phyloP scores from a whole-genome alignment of 30 jellyfish, hydroid and myxozoan species.

The Turritopsis dohrnii region DNA sequence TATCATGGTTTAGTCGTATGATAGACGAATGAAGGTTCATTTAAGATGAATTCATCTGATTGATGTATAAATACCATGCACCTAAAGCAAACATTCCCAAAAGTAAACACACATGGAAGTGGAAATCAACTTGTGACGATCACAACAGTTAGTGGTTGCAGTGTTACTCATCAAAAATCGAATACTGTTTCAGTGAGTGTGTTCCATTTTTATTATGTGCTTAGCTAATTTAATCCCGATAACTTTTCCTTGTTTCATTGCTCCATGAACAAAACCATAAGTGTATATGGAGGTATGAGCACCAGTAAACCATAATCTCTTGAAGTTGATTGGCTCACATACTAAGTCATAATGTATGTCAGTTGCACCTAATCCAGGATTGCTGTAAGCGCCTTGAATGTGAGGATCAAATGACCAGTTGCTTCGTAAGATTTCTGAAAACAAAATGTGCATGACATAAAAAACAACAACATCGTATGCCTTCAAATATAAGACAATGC shows the following conservation, averaged over 20 bases:
- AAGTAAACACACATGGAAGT: too few species aligned
- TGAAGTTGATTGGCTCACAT: constrained; percentile 33
- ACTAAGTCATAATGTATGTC: constrained; percentile 17
- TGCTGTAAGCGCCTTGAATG: constrained; percentile 59
- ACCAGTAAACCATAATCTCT: constrained; percentile 76
- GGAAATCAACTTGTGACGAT: too few species aligned
- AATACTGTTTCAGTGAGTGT: neutral
- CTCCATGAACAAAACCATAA: constrained; percentile 39
- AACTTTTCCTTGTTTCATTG: constrained; percentile 32
- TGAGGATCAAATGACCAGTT: constrained; percentile 45
- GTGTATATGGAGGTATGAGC: constrained; percentile 30
- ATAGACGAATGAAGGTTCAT: too few species aligned
- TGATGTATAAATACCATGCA: too few species aligned
- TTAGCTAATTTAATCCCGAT: constrained; percentile 11
- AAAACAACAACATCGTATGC: too few species aligned
- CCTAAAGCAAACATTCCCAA: too few species aligned
- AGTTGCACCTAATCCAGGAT: constrained; percentile 45
- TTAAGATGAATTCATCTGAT: too few species aligned
- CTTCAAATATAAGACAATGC: too few species aligned
- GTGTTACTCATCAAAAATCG: too few species aligned
- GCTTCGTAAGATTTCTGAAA: constrained; percentile 37
- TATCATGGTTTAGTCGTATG: too few species aligned
- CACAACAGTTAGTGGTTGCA: too few species aligned
- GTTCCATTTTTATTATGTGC: neutral
- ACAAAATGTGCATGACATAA: too few species aligned